Evolutionary conservation across 2,888 invertebrate species (phyloP).

Genomic region (Dichetophora obliterata): DNA sequence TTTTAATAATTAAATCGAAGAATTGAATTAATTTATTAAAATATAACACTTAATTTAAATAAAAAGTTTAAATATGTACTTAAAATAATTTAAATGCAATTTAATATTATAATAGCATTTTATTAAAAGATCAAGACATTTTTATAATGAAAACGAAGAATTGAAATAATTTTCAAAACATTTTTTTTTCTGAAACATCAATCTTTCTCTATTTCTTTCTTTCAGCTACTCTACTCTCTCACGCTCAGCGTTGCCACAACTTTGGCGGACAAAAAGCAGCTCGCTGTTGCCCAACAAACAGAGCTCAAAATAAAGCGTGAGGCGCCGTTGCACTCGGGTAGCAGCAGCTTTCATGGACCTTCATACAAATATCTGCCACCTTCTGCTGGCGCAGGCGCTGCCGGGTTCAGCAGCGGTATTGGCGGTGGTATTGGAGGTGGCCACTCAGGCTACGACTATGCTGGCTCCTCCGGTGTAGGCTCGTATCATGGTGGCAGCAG

Average conservation of each 20-base stretch:
- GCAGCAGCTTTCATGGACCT: constrained; percentile 58
- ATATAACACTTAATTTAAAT: too few species aligned
- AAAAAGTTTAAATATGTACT: too few species aligned
- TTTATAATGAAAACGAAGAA: too few species aligned
- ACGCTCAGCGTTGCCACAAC: constrained; percentile 32
- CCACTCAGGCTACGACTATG: constrained; percentile 28
- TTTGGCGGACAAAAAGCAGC: constrained; percentile 38
- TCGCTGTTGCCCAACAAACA: background rate
- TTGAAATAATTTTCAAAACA: too few species aligned
- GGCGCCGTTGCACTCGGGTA: constrained; percentile 54
- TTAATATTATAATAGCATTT: too few species aligned
- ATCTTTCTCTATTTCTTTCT: too few species aligned
- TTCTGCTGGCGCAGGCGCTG: constrained; percentile 34
- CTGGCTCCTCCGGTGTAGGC: constrained; percentile 37
- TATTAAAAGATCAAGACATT: too few species aligned
- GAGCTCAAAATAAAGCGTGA: constrained; percentile 57
- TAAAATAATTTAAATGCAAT: too few species aligned
- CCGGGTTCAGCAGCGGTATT: constrained; percentile 41
- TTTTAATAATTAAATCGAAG: too few species aligned
- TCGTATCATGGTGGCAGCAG: constrained; percentile 6
- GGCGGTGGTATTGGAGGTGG: constrained; percentile 22
- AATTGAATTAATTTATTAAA: too few species aligned
- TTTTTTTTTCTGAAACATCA: background rate
- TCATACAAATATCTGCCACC: constrained; percentile 63
- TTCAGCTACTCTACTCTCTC: constrained; percentile 37